phyloP scores from a whole-genome alignment of 2,888 invertebrate species.

The Aphrophora alni region DNA sequence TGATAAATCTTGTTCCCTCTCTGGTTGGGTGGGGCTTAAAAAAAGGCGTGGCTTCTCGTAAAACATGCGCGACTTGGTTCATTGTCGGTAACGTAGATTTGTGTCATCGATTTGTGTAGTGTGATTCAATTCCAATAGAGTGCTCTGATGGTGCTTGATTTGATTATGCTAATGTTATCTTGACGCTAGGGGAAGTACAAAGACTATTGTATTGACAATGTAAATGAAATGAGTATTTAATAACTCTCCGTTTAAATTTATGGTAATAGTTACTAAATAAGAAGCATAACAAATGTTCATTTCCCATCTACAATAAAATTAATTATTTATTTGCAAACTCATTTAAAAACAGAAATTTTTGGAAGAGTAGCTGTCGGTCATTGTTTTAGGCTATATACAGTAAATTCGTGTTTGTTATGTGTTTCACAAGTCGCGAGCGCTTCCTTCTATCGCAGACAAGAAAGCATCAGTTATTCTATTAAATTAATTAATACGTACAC shows the following conservation, averaged over 20 bases:
- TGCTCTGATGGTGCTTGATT: constrained; percentile 26
- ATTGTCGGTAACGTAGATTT: constrained; percentile 31
- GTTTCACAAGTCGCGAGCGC: too few relatives aligned
- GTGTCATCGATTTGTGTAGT: not conserved
- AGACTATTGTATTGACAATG: not conserved
- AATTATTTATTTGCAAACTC: too few relatives aligned
- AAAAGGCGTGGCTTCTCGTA: not conserved
- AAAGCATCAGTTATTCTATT: too few relatives aligned
- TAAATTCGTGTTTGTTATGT: too few relatives aligned
- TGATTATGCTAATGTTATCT: constrained; percentile 36
- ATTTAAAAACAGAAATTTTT: too few relatives aligned
- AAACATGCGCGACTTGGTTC: constrained; percentile 21
- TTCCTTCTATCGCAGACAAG: too few relatives aligned
- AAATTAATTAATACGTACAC: too few relatives aligned
- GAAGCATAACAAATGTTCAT: not conserved
- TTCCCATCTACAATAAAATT: too few relatives aligned
- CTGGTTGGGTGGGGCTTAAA: not conserved
- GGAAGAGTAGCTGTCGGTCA: too few relatives aligned
- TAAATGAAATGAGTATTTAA: constrained; percentile 1
- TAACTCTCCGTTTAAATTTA: not conserved
- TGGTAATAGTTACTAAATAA: not conserved
- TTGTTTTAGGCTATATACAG: too few relatives aligned
- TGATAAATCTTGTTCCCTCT: constrained; percentile 7
- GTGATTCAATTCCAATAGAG: constrained; percentile 30
- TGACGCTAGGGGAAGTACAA: not conserved